Evolutionary conservation across 2,888 invertebrate species (phyloP).

Genomic region (Portevinia maculata): DNA sequence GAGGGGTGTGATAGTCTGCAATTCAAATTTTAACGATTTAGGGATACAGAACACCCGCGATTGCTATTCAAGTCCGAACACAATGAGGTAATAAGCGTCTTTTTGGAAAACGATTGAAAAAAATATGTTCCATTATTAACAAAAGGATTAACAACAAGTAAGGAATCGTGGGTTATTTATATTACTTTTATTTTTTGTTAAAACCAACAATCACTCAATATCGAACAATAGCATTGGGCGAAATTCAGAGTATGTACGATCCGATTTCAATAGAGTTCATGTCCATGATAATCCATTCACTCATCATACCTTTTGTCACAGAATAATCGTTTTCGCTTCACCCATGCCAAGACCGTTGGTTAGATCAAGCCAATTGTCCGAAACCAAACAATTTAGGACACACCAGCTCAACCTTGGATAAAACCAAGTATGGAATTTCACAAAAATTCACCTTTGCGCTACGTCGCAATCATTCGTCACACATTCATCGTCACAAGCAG

Average conservation of each 20-base stretch:
- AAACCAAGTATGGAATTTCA: constrained; percentile 43
- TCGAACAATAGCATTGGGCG: constrained; percentile 28
- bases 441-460: constrained; percentile 41
- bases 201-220: constrained; percentile 55
- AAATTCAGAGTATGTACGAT: constrained; percentile 23
- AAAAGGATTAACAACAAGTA: constrained; percentile 68
- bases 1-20: constrained; percentile 24
- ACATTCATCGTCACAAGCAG: constrained; percentile 38
- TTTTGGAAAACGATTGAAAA: too few species aligned
- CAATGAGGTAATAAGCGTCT: constrained; percentile 9
- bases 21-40: neutral
- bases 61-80: constrained; percentile 8
- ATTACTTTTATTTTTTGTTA: constrained; percentile 5
- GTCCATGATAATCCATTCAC: constrained; percentile 59
- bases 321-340: constrained; percentile 28
- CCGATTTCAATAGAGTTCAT: constrained; percentile 60
- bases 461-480: constrained; percentile 67
- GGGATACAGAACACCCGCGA: constrained; percentile 35
- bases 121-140: constrained; percentile 16
- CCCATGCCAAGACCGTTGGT: constrained; percentile 39
- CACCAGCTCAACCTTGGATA: constrained; percentile 13
- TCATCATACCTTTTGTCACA: constrained; percentile 54
- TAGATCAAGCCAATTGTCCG: constrained; percentile 65
- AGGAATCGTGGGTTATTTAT: constrained; percentile 24
- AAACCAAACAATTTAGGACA: constrained; percentile 49